Conservation (phyloP, 2,113 vertebrate genomes). For the Axis porcinus region DNA sequence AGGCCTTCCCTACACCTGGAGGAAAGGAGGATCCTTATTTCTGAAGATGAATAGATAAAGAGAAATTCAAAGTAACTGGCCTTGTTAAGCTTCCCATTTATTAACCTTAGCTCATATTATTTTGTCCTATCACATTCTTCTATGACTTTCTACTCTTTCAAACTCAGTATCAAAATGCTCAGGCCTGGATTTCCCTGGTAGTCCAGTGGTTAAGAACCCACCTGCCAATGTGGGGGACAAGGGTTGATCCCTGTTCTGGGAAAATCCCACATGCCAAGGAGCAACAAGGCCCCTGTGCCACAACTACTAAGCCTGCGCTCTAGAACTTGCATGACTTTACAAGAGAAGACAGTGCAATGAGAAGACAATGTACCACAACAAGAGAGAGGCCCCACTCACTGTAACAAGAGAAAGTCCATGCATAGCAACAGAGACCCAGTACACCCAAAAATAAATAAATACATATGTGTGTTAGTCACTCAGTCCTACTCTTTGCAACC, state of each 20-base stretch:
- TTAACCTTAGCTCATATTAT: neutral
- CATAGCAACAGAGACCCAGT: rapidly evolving
- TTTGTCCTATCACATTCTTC: neutral
- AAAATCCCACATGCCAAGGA: neutral
- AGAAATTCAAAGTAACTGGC: neutral
- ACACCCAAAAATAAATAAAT: neutral
- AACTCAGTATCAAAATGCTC: neutral
- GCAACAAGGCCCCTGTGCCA: neutral
- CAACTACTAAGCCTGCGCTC: neutral
- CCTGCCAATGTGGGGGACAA: neutral
- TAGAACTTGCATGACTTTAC: neutral
- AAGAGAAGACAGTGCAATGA: neutral
- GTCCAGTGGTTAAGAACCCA: neutral
- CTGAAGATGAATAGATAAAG: neutral
- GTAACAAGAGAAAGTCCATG: neutral
- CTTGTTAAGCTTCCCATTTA: neutral
- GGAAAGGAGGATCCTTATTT: neutral
- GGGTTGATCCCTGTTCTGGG: neutral
- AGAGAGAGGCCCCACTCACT: neutral
- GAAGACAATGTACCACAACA: neutral
- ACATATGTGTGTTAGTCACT: neutral
- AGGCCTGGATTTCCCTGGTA: neutral
- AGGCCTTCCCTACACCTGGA: neutral
- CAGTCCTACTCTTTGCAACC: neutral
- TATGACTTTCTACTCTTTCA: neutral